Evolutionary conservation across 2,113 vertebrate genomes (phyloP).

Genomic region (Ammodramus savannarum): DNA sequence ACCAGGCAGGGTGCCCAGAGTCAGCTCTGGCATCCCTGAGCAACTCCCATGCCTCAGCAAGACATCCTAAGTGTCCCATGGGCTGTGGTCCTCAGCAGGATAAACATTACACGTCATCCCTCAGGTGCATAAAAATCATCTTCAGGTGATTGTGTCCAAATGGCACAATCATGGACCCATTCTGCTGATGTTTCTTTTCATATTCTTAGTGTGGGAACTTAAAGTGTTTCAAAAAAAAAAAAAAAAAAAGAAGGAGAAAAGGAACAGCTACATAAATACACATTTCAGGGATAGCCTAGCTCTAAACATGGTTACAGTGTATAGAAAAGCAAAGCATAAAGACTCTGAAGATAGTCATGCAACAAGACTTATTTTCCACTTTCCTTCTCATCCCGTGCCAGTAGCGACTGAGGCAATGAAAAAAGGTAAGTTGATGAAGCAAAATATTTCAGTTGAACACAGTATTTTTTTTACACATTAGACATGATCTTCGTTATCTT

Average conservation of each 20-base stretch:
- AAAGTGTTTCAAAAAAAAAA: not conserved
- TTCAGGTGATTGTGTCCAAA: not conserved
- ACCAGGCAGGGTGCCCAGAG: not conserved
- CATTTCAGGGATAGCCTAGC: not conserved
- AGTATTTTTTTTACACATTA: not conserved
- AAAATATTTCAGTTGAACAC: not conserved
- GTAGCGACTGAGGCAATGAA: not conserved
- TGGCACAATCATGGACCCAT: not conserved
- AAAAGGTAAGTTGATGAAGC: not conserved
- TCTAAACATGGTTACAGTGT: not conserved
- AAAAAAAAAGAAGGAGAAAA: no score
- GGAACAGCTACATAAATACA: not conserved
- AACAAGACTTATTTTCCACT: not conserved
- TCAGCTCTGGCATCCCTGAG: no score
- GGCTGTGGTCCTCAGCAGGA: not conserved
- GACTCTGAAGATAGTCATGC: not conserved
- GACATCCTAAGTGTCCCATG: accelerated
- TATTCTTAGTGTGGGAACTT: not conserved
- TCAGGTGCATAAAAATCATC: not conserved
- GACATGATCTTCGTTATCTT: no score
- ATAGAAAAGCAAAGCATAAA: not conserved
- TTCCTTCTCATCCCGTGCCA: not conserved
- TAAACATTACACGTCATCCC: not conserved
- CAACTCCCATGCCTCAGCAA: not conserved
- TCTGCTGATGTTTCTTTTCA: not conserved